Base-by-base conservation (phyloP, 2,113 vertebrate species). In the Gymnarchus niloticus region DNA sequence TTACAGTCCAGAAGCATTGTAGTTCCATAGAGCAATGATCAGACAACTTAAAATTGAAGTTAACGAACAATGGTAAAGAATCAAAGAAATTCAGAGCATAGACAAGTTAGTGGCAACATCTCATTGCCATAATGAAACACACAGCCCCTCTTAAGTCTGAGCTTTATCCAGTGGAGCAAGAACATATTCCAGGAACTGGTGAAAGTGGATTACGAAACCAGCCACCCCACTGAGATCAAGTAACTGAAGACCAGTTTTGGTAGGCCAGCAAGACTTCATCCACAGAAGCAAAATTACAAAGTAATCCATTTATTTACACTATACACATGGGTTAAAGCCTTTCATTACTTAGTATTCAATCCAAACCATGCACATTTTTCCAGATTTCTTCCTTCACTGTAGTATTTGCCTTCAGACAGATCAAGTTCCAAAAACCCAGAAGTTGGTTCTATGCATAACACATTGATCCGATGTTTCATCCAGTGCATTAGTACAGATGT, bases 351-450 rank as follows among this genome's bases (percentile, higher is more conserved):
- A 41, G 73, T 3, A 77, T n/a, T 23, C 17, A 48, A 48, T n/a
- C 21, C 23, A 48, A 78, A 21, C 37, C 19, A 1, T 23, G 73
- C 9, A 7, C 76, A 78, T 48, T 46, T 78, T 23, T 46, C 33
- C 12, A 10, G 76, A 78, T 48, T 78, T 48, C 76, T 48, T 46
- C 76, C 37, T 44, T 48, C 76, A 78, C 17, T 46, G 76, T n/a
- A 6, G 14, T n/a, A 37, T 69, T 69, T 69, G 33, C 33, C 12
- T 69, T 69, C 61, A 69, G 3, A 37, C 2, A 65, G 92, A 94
- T 92, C 92, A 93, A 85, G 86, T n/a, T 65, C 49, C 81, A 85
- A 41, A 56, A 76, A 23, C 85, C 90, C 90, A 91, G 89, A 92
- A 92, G 0, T 10, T 28, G 59, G 59, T 65, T 3, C 3, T 57